Conservation (phyloP, 2,797 vertebrate genomes). For the Sternarchorhynchus goeldii region DNA sequence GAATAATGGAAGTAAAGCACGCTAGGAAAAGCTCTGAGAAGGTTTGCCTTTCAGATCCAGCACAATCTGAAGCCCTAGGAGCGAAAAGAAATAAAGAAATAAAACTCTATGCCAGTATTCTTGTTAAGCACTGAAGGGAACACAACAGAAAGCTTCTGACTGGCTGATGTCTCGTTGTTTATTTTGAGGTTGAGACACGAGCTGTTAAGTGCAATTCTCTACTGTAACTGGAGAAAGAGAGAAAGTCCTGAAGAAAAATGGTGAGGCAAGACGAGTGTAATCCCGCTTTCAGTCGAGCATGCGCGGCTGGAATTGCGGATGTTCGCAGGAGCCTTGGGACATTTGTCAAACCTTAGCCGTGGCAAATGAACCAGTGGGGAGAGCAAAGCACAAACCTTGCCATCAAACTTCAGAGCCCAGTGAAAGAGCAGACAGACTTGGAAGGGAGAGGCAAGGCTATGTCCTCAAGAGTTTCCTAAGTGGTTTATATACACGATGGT, state of each 20-base stretch:
- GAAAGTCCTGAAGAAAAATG: constrained; percentile 12
- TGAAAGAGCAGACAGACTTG: constrained; percentile 49
- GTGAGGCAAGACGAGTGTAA: constrained; percentile 33
- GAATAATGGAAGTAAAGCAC: neutral
- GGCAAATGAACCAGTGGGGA: constrained; percentile 46
- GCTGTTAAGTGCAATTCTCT: constrained; percentile 36
- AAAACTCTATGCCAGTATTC: neutral
- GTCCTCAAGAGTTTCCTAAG: constrained; percentile 53
- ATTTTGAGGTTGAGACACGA: constrained; percentile 36
- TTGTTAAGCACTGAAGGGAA: neutral
- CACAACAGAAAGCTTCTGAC: neutral
- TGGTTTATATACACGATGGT: constrained; percentile 66
- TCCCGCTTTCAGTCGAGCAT: constrained; percentile 5
- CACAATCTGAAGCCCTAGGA: neutral
- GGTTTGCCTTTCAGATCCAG: neutral
- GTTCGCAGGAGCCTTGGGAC: constrained; percentile 55
- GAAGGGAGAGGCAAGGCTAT: constrained; percentile 39
- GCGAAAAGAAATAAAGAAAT: neutral
- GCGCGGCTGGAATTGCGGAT: constrained; percentile 36
- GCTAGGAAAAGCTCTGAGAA: neutral
- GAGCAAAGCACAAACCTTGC: constrained; percentile 44
- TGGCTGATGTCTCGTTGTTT: constrained; percentile 7
- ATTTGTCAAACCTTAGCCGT: constrained; percentile 56
- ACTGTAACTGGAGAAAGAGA: constrained; percentile 27
- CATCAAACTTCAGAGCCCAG: constrained; percentile 29